A percentile compares a stretch with the other conserved stretches of the same genome.
These are phyloP conservation scores for Rhodeus uyekii DNA, from an alignment of 2,797 vertebrate species.

Conservation along the genomic window DNA sequence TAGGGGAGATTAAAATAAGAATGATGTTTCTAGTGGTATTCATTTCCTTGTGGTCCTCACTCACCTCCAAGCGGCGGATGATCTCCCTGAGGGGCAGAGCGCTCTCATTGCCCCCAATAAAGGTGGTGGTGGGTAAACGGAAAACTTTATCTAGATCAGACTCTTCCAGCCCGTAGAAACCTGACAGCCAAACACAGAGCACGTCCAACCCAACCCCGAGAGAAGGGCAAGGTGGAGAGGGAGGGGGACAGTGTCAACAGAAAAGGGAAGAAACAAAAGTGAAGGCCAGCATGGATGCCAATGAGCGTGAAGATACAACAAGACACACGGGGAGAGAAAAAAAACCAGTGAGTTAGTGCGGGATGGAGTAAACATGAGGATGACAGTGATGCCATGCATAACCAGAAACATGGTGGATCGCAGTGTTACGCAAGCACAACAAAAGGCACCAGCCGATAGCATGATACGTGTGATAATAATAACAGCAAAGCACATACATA, in stretches of 20 bases:
- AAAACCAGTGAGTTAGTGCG: background rate
- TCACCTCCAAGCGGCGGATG: conserved; percentile 93
- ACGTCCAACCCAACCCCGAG: conserved; percentile 56
- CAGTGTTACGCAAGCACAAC: background rate
- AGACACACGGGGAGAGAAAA: background rate
- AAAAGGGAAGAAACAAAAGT: background rate
- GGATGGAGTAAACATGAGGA: conserved; percentile 6
- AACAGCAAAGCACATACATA: background rate
- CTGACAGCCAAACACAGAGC: conserved; percentile 68
- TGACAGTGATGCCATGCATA: background rate
- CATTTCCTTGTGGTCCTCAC: background rate
- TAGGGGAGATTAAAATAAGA: background rate
- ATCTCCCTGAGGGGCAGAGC: conserved; percentile 91
- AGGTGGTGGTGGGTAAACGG: conserved; percentile 93
- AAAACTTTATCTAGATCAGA: conserved; percentile 95
- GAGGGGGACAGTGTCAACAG: conserved; percentile 7
- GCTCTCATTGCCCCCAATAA: conserved; percentile 90
- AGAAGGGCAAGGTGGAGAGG: conserved; percentile 37
- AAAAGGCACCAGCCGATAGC: background rate
- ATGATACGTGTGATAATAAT: background rate
- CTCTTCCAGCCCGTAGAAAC: conserved; percentile 92
- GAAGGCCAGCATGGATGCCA: conserved; percentile 8
- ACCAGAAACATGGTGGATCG: background rate
- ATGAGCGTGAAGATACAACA: conserved; percentile 30
- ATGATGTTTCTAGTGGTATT: background rate